A percentile compares a stretch with the other conserved stretches of the same genome.
Evolutionary conservation across 2,888 invertebrate genomes (phyloP).

Genomic region (Zaprionus lineosus): DNA sequence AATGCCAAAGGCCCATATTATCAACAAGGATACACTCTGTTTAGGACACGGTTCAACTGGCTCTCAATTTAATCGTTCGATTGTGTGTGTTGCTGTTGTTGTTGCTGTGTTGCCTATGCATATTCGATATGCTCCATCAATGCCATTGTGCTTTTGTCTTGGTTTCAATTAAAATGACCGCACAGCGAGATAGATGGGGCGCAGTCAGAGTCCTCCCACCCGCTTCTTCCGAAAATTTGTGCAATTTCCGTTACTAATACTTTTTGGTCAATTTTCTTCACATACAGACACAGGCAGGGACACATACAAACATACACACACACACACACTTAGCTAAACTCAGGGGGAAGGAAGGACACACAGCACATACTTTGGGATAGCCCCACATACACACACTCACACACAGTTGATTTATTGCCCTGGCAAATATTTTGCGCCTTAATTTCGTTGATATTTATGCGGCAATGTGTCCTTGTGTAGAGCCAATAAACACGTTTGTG

Average conservation of each 20-base stretch:
- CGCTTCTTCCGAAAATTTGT: slow-evolving; percentile 66
- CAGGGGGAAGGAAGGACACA: not conserved
- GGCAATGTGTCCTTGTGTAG: slow-evolving; percentile 64
- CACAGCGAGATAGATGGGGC: slow-evolving; percentile 29
- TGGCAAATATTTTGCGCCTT: slow-evolving; percentile 65
- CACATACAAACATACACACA: slow-evolving; percentile 2
- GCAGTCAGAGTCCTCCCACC: slow-evolving; percentile 8
- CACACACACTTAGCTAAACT: slow-evolving; percentile 2
- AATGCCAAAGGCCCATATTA: slow-evolving; percentile 24
- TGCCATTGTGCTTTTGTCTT: slow-evolving; percentile 63
- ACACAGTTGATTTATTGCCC: slow-evolving; percentile 55
- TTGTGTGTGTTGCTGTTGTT: slow-evolving; percentile 6
- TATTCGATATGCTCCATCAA: slow-evolving; percentile 73
- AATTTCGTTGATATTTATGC: slow-evolving; percentile 77
- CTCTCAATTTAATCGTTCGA: slow-evolving; percentile 10
- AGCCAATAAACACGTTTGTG: slow-evolving; percentile 76
- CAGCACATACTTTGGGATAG: not conserved
- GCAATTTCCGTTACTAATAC: slow-evolving; percentile 77
- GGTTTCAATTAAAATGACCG: slow-evolving; percentile 72
- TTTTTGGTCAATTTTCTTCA: slow-evolving; percentile 74
- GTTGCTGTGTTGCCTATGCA: slow-evolving; percentile 43
- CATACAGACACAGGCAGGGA: slow-evolving; percentile 20
- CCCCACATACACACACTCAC: not conserved
- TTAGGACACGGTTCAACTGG: slow-evolving; percentile 15
- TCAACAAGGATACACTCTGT: slow-evolving; percentile 15